A percentile compares a stretch with the other conserved stretches of the same genome.
These are phyloP conservation scores for Bujurquina vittata DNA, from an alignment of 2,113 vertebrate species.

Conservation along the genomic window DNA sequence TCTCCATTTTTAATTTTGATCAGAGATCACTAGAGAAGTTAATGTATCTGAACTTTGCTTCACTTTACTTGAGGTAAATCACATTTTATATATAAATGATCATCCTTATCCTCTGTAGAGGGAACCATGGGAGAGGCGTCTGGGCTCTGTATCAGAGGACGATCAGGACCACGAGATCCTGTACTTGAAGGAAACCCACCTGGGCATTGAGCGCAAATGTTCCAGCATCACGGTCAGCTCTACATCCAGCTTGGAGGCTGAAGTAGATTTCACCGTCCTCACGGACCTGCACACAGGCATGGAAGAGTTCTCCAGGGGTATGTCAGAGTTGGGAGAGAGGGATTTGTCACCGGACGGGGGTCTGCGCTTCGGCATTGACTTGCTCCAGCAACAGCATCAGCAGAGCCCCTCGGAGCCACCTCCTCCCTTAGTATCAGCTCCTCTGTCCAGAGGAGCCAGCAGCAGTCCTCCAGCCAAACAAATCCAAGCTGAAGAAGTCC, in stretches of 20 bases:
- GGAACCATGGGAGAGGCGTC: constrained; percentile 82
- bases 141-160: constrained; percentile 87
- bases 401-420: constrained; percentile 48
- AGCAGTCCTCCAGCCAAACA: constrained; percentile 70
- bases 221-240: constrained; percentile 98
- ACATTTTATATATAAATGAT: background rate
- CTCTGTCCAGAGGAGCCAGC: constrained; percentile 51
- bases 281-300: constrained; percentile 94
- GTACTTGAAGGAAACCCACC: constrained; percentile 94
- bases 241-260: constrained; percentile 93
- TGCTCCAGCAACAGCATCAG: constrained; percentile 67
- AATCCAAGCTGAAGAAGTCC: constrained; percentile 58
- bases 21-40: background rate
- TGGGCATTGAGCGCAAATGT: constrained; percentile 96
- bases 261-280: constrained; percentile 95
- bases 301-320: constrained; percentile 95
- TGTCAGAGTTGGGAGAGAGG: constrained; percentile 88
- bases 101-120: constrained; percentile 63
- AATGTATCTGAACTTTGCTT: background rate
- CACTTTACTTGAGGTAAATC: background rate
- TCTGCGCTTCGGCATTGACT: constrained; percentile 75
- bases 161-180: constrained; percentile 91
- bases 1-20: background rate
- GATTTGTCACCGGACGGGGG: constrained; percentile 88
- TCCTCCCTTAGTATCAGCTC: constrained; percentile 53